Base-by-base conservation (phyloP, 1,140 invertebrate species). In the Euwallacea fornicatus region DNA sequence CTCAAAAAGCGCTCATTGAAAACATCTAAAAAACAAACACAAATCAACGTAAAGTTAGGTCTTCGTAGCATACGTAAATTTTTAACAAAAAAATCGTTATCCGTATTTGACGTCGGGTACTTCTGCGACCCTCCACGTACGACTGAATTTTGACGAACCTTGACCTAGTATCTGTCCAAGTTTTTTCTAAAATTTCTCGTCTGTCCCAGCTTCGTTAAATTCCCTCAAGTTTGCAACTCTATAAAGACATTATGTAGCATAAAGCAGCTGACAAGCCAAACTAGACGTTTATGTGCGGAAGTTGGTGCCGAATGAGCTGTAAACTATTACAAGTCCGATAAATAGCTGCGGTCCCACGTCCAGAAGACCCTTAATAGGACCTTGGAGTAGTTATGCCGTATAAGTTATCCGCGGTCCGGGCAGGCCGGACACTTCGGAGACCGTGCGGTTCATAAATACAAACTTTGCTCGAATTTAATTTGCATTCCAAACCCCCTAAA, bases 391-490 rank as follows among this genome's bases (percentile, higher is more conserved):
- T 56, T 15, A 42, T 66, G 53, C 54, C 43, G 56, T 66, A 21
- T 58, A 16, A 33, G 55, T 33, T 58, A 16, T 58, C 16, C 8
- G 10, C 50, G 21, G 54, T 42, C 53, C 64, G 16, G 33, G 62
- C 10, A 55, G 41, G 42, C 53, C 53, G 64, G 64, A 66, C 64
- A 56, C 64, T 66, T 66, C 13, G 64, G 64, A 54, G 64, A 33
- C 55, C 11, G 10, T 44, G 41, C 53, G 64, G 64, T 66, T 55
- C 53, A 66, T 66, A 66, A 66, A 66, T 66, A 66, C 64, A 54
- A 66, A 66, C 64, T 66, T 66, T 55, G 64, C 64, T 56, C 50
- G 16, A 66, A 66, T 56, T 66, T 66, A 66, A 66, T 66, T 66
- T 66, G 64, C 64, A 66, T 66, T 66, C 33, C 44, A 43, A 66